Evolutionary conservation across 2,888 invertebrate species (phyloP), one percentile per base, ranked within the genome.

Genomic region (Agriopis aurantiaria): DNA sequence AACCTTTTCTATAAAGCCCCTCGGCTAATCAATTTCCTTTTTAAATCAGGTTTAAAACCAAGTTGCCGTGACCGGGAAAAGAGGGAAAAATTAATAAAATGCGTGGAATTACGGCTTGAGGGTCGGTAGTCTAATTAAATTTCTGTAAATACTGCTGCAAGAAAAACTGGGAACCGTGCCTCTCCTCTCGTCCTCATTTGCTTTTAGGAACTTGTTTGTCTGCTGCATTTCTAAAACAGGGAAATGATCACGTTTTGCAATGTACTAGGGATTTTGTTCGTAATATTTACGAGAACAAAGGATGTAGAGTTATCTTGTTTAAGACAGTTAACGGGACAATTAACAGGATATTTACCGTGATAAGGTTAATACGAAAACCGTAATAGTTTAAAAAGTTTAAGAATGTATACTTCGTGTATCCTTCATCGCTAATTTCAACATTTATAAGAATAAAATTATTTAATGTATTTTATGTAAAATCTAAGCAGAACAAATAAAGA

Each of bases 121-220:
- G 78, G 82, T 78, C 73, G 81, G 77, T 52, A 64, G 75, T 82
- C 84, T 88, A 89, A 90, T 90, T 87, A 88, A 85, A 87, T 88
- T 86, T 86, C 79, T 80, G 84, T 82, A 83, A 86, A 87, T 84
- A 86, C 78, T 57, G 77, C 73, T 80, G 83, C 82, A 83, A 80
- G 77, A 75, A 76, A 82, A 82, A 81, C 81, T 59, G 41, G 17
- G 11, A 43, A 61, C 1, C 61, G 43, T 57, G 43, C 51, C 9
- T 23, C 11, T 10, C 5, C 41, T 67, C 59, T 56, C 45, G 17
- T 56, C 80, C 80, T 79, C 75, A 81, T 85, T 85, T 85, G 78
- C 80, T 82, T 83, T 82, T 33, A 61, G 76, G 78, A 76, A 79
- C 79, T 81, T 81, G 75, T 86, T 84, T 83, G 79, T 78, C 75